phyloP scores from a whole-genome alignment of 2,888 invertebrate species.

The Chaitophorus viminalis region DNA sequence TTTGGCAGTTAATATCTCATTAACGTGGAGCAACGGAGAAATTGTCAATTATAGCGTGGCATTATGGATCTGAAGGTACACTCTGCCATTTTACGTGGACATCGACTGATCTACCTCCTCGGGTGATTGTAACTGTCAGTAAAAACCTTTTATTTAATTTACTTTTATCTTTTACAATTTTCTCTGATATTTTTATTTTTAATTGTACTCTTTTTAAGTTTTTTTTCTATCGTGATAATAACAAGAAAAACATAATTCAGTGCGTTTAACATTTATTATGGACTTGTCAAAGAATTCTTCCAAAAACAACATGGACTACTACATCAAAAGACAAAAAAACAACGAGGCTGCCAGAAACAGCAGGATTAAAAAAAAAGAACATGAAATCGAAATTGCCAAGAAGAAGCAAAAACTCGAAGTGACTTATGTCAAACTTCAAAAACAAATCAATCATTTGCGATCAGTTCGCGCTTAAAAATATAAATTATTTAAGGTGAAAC shows the following conservation, averaged over 20 bases:
- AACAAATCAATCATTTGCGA: constrained; percentile 6
- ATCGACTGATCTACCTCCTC: neutral
- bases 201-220: neutral
- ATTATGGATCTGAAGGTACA: neutral
- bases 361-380: constrained; percentile 23
- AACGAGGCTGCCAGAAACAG: constrained; percentile 22
- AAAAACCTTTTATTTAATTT: neutral
- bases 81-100: neutral
- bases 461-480: neutral
- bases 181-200: neutral
- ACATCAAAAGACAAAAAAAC: constrained; percentile 29
- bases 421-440: constrained; percentile 24
- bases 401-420: constrained; percentile 25
- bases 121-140: neutral
- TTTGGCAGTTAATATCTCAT: neutral
- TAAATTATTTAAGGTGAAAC: neutral
- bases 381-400: neutral
- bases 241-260: neutral
- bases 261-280: neutral
- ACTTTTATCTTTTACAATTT: neutral
- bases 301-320: neutral
- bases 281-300: neutral
- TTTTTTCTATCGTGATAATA: too few relatives aligned
- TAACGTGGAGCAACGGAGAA: neutral
- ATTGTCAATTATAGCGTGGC: neutral